These are phyloP conservation scores for Dinoponera quadriceps DNA, from an alignment of 1,140 invertebrate genomes.

Conservation along the genomic window DNA sequence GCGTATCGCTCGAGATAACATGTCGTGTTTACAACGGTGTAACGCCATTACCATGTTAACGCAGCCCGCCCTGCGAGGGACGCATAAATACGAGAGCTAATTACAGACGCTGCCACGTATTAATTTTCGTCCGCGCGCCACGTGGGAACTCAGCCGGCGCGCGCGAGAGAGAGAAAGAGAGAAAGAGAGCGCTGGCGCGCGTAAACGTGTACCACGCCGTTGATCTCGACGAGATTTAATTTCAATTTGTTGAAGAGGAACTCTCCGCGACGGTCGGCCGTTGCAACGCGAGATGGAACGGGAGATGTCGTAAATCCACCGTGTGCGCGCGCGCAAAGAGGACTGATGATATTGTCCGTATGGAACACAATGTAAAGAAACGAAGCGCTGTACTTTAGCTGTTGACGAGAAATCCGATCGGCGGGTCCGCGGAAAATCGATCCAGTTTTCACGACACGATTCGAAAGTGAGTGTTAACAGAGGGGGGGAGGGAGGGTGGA, in stretches of 20 bases:
- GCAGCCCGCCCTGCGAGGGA: constrained; percentile 66
- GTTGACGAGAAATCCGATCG: not conserved
- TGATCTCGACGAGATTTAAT: constrained; percentile 64
- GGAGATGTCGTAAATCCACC: constrained; percentile 22
- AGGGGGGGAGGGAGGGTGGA: not conserved
- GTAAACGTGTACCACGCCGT: constrained; percentile 39
- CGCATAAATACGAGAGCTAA: constrained; percentile 77
- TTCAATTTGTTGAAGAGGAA: constrained; percentile 5
- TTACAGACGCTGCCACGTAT: constrained; percentile 74
- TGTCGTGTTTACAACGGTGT: constrained; percentile 75
- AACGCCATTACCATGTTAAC: constrained; percentile 76
- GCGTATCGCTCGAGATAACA: constrained; percentile 69
- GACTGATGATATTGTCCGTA: not conserved
- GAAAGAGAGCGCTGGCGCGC: no score
- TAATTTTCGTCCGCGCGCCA: constrained; percentile 72
- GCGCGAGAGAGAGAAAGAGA: no score
- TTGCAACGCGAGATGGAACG: not conserved
- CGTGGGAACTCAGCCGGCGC: constrained; percentile 55
- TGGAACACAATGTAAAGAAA: not conserved
- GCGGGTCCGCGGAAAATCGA: constrained; percentile 8
- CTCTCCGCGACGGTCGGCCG: not conserved
- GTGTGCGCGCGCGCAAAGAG: not conserved
- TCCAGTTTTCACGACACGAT: constrained; percentile 36
- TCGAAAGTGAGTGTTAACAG: constrained; percentile 56
- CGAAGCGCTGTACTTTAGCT: not conserved